Base-by-base conservation (phyloP, 2,888 invertebrate species). In the Ophion costatus region DNA sequence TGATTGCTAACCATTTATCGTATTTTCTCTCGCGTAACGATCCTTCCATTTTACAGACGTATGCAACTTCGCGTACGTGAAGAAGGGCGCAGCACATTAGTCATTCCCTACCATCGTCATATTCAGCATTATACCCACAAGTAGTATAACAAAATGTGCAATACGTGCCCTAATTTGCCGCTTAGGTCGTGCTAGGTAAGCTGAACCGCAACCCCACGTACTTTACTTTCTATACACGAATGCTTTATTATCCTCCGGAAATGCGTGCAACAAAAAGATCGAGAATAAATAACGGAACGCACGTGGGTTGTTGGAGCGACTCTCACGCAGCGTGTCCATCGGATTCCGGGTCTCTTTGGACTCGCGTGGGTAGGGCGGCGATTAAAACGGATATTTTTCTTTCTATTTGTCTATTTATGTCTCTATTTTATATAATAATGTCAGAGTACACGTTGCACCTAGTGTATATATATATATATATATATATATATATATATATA, bases 271-370 rank as follows among this genome's bases (percentile, higher is more conserved):
- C 75, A 67, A 84, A 67, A 76, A 69, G 74, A 69, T 67, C 56
- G 76, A 56, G 76, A 77, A 73, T 71, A 73, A 71, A 74, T 67
- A 76, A 82, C 76, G 67, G 71, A 67, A 80, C 67, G 76, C 75
- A 80, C 80, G 85, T 85, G 85, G 85, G 85, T 57, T 61, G 74
- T 73, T 17, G 64, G 45, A 51, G 22, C 71, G 61, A 71, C 75
- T 84, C 33, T 70, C 66, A 29, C 45, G 22, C 38, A 61, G 70
- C 76, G 71, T 61, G 76, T 77, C 71, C 51, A 17, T 64, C 51
- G 38, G 66, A 69, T 45, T 66, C 10, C 57, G 20, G 6, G 2
- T 51, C 79, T 74, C 45, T 56, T 29, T 42, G 67, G 61, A 33
- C 66, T 38, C 69, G 78, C 78, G 83, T 76, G 80, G 80, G 80